Evolutionary conservation across 2,888 invertebrate genomes (phyloP), one percentile per base, ranked within the genome.

Genomic region (Andrena hattorfiana): DNA sequence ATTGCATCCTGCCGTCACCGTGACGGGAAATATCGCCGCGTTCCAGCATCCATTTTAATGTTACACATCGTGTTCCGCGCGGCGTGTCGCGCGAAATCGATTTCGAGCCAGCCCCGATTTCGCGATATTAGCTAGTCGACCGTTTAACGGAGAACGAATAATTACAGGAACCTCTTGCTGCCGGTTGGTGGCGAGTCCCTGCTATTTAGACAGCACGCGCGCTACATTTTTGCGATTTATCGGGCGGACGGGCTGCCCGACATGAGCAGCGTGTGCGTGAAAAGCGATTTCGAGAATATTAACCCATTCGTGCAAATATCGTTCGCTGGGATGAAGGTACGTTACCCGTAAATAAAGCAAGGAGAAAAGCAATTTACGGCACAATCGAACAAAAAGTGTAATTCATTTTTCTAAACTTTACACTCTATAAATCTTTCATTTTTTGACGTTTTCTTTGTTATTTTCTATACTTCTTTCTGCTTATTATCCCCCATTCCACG

Each of bases 271-370:
- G 77, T 87, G 35, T 90, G 90, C 78, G 85, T 84, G 63, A 88
- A 87, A 70, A 86, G 87, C 62, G 89, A 91, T 87, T 75, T 90
- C 81, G 86, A 92, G 85, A 85, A 88, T 66, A 93, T 94, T 30
- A 94, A 93, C 81, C 92, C 95, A 8, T 95, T 94, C 91, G 95
- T 96, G 30, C 94, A 95, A 91, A 95, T 96, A 64, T 85, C 87
- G n/a, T 96, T 96, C 92, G 96, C 96, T 49, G 96, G 96, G 51
- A 94, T 95, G 89, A 95, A 95, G 92, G 96, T 96, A 93, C 20
- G 68, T 59, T 2, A 7, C n/a, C 7, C 7, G 1, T n/a, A 23
- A 70, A 62, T 59, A 30, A 51, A 51, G 16, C 13, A 2, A 2
- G 56, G 3, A n/a, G 28, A n/a, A n/a, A 49, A 67, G 2, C 49